Evolutionary conservation across 2,113 vertebrate species (phyloP), one percentile per base, ranked within the genome.

Genomic region (Steatornis caripensis): DNA sequence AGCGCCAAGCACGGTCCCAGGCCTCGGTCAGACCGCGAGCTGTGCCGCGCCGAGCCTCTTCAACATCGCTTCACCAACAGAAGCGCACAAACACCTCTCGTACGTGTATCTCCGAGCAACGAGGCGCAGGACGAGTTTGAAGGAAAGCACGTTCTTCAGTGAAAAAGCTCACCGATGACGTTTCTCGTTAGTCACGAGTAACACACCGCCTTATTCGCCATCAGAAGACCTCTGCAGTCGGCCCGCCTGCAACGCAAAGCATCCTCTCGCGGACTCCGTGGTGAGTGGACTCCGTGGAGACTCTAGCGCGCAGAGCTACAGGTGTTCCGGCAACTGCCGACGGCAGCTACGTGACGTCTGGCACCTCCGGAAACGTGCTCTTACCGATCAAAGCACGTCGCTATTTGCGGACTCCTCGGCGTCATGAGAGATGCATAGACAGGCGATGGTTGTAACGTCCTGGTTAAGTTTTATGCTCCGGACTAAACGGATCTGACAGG

Each of bases 71-170:
- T 34, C 27, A 9, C 5, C 41, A 12, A 37, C 5, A 29, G 5
- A 32, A 6, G 57, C 0, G 6, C 14, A 13, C 43, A 39, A 76
- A 22, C 57, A 5, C 23, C 16, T 62, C 45, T 49, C 32, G 0
- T 1, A 13, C 0, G 0, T 2, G 0, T 11, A 7, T 36, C n/a
- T 68, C 21, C 1, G 1, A 30, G 45, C 15, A 4, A 46, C 29
- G 16, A 3, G 62, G 39, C 23, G 15, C 48, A 49, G 27, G 12
- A 49, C 3, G 8, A 9, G 15, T 15, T 26, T n/a, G 49, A 37
- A 61, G 41, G 36, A 83, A 83, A 83, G n/a, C 8, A 26, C 2
- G 2, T 45, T 55, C n/a, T 66, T 55, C 53, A 17, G 29, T 9
- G 17, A n/a, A 61, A 69, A 74, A 66, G 15, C 21, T 58, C 54